phyloP scores from a whole-genome alignment of 2,888 invertebrate species.

The Morinoia aosen region DNA sequence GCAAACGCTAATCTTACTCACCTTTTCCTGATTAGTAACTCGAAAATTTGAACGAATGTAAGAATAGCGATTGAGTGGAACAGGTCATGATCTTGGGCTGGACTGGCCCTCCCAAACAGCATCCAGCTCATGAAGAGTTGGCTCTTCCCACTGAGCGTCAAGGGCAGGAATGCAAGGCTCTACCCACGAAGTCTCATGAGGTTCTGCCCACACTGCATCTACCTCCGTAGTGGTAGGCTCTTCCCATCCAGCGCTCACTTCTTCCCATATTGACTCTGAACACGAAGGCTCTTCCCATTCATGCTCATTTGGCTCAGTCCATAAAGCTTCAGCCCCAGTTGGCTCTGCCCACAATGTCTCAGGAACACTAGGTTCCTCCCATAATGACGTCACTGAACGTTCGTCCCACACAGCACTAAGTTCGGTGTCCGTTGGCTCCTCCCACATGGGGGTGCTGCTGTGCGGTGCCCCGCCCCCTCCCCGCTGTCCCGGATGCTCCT shows the following conservation, averaged over 20 bases:
- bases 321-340: slow-evolving; percentile 10
- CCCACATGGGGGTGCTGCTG: slow-evolving; percentile 4
- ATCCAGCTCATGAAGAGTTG: slow-evolving; percentile 18
- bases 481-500: slow-evolving; percentile 6
- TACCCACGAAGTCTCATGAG: neutral
- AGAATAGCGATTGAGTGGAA: neutral
- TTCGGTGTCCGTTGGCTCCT: slow-evolving; percentile 26
- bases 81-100: neutral
- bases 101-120: neutral
- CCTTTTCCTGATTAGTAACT: neutral
- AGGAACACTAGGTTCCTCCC: slow-evolving; percentile 27
- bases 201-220: slow-evolving; percentile 21
- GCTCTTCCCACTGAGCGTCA: slow-evolving; percentile 35
- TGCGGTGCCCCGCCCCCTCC: neutral
- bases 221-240: slow-evolving; percentile 15
- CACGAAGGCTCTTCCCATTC: neutral
- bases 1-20: neutral
- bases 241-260: slow-evolving; percentile 16
- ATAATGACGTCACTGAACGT: neutral
- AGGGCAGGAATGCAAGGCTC: slow-evolving; percentile 14
- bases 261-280: neutral
- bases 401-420: slow-evolving; percentile 39
- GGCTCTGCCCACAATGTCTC: neutral
- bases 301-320: neutral
- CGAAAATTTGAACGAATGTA: neutral